phyloP scores from a whole-genome alignment of 37 sponge, comb jelly and placozoan species.

The Bolinopsis microptera region DNA sequence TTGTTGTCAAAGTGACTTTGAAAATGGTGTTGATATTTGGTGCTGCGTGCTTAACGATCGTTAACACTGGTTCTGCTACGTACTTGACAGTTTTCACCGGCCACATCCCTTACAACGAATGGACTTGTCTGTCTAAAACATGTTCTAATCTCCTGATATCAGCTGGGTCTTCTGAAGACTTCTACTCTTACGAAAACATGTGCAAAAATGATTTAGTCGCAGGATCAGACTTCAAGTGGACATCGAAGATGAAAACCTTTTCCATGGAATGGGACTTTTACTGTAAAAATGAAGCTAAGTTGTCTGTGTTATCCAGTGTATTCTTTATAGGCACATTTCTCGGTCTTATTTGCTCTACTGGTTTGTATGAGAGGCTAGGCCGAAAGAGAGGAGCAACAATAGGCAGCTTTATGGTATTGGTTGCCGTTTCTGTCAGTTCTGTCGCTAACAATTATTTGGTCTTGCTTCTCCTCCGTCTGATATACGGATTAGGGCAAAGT shows the following conservation, averaged over 20 bases:
- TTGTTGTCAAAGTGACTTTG: no score
- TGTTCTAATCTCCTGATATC: neutral
- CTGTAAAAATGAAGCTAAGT: neutral
- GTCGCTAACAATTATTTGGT: neutral
- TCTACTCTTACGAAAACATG: neutral
- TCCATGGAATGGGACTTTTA: conserved; percentile 2
- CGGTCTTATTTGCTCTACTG: neutral
- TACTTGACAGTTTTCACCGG: no score
- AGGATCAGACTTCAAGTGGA: neutral
- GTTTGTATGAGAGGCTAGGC: neutral
- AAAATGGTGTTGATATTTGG: no score
- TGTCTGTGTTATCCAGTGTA: neutral
- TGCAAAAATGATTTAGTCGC: neutral
- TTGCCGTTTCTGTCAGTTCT: neutral
- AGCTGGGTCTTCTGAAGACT: neutral
- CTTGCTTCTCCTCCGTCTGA: neutral
- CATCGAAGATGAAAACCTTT: neutral
- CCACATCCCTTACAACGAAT: neutral
- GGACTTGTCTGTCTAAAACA: neutral
- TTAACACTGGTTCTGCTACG: no score
- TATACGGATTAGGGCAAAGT: neutral
- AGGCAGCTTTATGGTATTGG: neutral
- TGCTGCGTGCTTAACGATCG: no score
- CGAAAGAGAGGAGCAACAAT: neutral
- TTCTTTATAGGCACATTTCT: neutral